A percentile compares a stretch with the other conserved stretches of the same genome.
phyloP scores from a whole-genome alignment of 37 sponge, comb jelly and placozoan genomes.

The Axinella damicornis region DNA sequence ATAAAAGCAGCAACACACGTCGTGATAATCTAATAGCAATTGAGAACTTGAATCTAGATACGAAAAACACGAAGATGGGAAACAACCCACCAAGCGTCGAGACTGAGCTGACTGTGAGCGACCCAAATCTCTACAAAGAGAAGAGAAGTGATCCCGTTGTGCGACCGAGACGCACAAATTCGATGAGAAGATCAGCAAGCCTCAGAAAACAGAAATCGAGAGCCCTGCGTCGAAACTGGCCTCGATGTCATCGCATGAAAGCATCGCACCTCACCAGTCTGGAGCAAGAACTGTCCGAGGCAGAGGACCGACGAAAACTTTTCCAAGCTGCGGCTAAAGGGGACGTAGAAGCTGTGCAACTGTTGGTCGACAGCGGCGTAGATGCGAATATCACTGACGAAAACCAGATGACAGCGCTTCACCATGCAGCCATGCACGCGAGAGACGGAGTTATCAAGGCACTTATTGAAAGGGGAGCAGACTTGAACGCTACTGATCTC shows the following conservation, averaged over 20 bases:
- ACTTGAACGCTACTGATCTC: slow-evolving; percentile 49
- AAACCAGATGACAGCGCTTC: slow-evolving; percentile 69
- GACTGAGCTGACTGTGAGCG: not conserved
- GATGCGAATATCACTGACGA: slow-evolving; percentile 54
- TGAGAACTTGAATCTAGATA: no score
- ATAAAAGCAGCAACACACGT: slow-evolving; percentile 18
- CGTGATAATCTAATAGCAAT: not conserved
- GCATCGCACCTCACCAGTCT: not conserved
- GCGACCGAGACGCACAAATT: slow-evolving; percentile 7
- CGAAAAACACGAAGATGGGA: not conserved
- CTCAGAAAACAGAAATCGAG: slow-evolving; percentile 22
- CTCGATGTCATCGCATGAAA: not conserved
- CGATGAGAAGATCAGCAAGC: slow-evolving; percentile 26
- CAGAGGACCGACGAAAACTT: slow-evolving; percentile 24
- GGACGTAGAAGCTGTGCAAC: slow-evolving; percentile 42
- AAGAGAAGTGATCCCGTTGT: no score
- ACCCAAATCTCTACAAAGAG: slow-evolving; percentile 3
- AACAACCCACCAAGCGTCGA: not conserved
- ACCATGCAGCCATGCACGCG: slow-evolving; percentile 75
- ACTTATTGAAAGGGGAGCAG: slow-evolving; percentile 55
- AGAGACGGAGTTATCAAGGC: slow-evolving; percentile 51
- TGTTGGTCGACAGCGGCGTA: slow-evolving; percentile 35
- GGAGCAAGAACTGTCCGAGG: slow-evolving; percentile 30
- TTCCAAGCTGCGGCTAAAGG: slow-evolving; percentile 55
- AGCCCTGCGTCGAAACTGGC: slow-evolving; percentile 2